Percentiles rank a stretch among this genome's conserved stretches.
Evolutionary conservation across 2,888 invertebrate genomes (phyloP).

Genomic region (Papilio gigon): DNA sequence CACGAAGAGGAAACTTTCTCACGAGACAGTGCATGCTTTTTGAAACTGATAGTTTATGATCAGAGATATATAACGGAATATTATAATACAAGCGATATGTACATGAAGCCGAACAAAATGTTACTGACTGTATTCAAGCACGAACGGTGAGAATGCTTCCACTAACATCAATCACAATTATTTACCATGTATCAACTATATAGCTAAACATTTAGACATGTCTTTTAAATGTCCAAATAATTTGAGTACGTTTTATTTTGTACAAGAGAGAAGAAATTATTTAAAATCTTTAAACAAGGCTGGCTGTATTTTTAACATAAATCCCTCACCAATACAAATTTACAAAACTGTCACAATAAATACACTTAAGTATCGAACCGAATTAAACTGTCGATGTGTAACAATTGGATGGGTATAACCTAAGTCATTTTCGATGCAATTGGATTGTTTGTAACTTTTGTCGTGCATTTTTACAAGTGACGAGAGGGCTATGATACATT

Average conservation of each 20-base stretch:
- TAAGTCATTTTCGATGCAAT: background rate
- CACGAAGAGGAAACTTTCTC: slow-evolving; percentile 93
- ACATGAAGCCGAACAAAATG: slow-evolving; percentile 83
- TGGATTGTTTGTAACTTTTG: slow-evolving; percentile 44
- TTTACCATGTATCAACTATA: slow-evolving; percentile 54
- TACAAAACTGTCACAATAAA: slow-evolving; percentile 28
- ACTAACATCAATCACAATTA: slow-evolving; percentile 65
- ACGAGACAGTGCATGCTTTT: slow-evolving; percentile 87
- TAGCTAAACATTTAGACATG: slow-evolving; percentile 21
- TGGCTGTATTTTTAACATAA: background rate
- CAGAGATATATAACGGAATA: slow-evolving; percentile 78
- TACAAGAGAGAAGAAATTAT: slow-evolving; percentile 43
- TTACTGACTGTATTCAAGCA: slow-evolving; percentile 81
- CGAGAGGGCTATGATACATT: slow-evolving; percentile 44
- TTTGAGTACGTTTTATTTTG: slow-evolving; percentile 47
- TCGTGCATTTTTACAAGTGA: slow-evolving; percentile 81
- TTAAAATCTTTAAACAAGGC: background rate
- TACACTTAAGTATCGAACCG: background rate
- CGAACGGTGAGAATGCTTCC: slow-evolving; percentile 84
- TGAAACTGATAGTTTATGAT: slow-evolving; percentile 81
- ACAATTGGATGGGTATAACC: background rate
- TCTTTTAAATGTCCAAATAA: slow-evolving; percentile 6
- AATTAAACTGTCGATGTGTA: background rate
- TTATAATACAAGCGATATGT: slow-evolving; percentile 85
- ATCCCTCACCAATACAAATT: slow-evolving; percentile 32